Percentiles rank a stretch among this genome's conserved stretches.
Evolutionary conservation across 1,140 invertebrate species (phyloP).

Genomic region (Saxidomus purpurata): DNA sequence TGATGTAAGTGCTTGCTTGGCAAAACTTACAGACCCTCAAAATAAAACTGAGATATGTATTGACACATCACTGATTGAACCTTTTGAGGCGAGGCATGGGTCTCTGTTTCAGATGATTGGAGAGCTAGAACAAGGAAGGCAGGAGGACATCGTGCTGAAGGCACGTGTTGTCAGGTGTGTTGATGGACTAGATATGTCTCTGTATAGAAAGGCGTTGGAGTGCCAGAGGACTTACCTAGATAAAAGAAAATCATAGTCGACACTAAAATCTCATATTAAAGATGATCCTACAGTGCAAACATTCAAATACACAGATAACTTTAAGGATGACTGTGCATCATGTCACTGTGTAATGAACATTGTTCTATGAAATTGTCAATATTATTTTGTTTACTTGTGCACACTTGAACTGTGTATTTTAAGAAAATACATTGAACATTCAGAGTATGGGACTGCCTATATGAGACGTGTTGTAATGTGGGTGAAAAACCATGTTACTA

Average conservation of each 20-base stretch:
- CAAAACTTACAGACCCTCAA: constrained; percentile 71
- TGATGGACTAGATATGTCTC: constrained; percentile 74
- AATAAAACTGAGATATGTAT: constrained; percentile 60
- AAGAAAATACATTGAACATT: no score
- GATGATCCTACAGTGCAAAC: neutral
- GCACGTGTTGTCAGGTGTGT: constrained; percentile 76
- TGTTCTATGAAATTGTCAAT: neutral
- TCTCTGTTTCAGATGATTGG: constrained; percentile 79
- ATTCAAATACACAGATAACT: neutral
- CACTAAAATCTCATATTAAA: neutral
- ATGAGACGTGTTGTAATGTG: no score
- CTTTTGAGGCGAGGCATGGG: constrained; percentile 72
- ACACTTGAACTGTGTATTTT: no score
- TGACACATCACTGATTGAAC: constrained; percentile 76
- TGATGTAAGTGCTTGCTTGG: constrained; percentile 68
- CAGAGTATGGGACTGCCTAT: no score
- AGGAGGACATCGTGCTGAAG: constrained; percentile 57
- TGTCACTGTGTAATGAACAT: neutral
- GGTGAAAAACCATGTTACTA: no score
- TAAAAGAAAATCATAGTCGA: neutral
- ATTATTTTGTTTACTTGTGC: neutral
- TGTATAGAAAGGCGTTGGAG: constrained; percentile 73
- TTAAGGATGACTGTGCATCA: neutral
- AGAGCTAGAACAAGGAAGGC: constrained; percentile 66
- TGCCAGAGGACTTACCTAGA: constrained; percentile 73